Base-by-base conservation (phyloP, 2,113 vertebrate species). In the Zosterops lateralis region DNA sequence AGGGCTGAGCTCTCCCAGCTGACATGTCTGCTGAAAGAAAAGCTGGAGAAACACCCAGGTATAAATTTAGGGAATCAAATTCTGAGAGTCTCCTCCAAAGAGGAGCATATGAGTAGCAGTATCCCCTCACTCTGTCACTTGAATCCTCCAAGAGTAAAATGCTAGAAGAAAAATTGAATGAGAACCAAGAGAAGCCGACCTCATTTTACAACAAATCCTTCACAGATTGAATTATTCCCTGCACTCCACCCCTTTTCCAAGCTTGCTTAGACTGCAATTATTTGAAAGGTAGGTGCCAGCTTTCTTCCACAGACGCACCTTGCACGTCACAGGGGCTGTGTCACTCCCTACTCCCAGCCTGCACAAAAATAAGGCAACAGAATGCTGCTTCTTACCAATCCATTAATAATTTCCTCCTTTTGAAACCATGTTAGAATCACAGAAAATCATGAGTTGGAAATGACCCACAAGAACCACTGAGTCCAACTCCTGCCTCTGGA, bases 1-100 rank as follows among this genome's bases (percentile, higher is more conserved):
- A 61, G 22, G 50, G 40, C 26, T 0, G 0, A 72, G 54, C 40
- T 51, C 81, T 61, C 42, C 40, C 58, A 80, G 58, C 15, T 10
- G 1, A 42, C 1, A 3, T 26, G 26, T 40, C 66, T 84, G 38
- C 81, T 73, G 45, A 60, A 87, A 64, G 26, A 87, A 81, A 84
- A 0, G 0, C 12, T 34, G 2, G 22, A 77, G 60, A 45, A 84
- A 81, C 17, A 53, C 18, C 4, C 6, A 1, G 5, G 0, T 44
- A 71, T 78, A 40, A 75, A 36, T 45, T 13, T 3, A 3, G 4
- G 17, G 24, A 28, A 19, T 57, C 68, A 19, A 28, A 53, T 42
- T 68, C 53, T 24, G 7, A 89, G 40, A 24, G 17, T 58, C 10
- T 4, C 5, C 34, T 51, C 65, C 15, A 16, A 70, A 64, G 16